These are phyloP conservation scores for Ectemnius continuus DNA, from an alignment of 2,888 invertebrate species.

Conservation along the genomic window DNA sequence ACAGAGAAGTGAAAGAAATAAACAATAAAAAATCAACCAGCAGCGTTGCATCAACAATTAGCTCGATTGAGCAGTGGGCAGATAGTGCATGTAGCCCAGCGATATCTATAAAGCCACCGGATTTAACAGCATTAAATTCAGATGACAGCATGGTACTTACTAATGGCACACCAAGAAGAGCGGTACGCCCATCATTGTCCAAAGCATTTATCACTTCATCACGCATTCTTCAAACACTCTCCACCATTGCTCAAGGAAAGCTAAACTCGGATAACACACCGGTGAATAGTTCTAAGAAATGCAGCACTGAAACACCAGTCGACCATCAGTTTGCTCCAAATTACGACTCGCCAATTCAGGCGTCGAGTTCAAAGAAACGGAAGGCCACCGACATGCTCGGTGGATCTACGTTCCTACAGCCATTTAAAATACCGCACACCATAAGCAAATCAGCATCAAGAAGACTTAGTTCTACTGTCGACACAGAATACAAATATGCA, in stretches of 20 bases:
- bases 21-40: slow-evolving; percentile 54
- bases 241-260: slow-evolving; percentile 69
- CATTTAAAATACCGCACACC: slow-evolving; percentile 69
- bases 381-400: slow-evolving; percentile 68
- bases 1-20: slow-evolving; percentile 19
- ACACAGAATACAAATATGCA: slow-evolving; percentile 29
- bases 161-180: slow-evolving; percentile 51
- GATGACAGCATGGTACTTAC: slow-evolving; percentile 63
- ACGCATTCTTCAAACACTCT: slow-evolving; percentile 72
- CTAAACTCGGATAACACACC: slow-evolving; percentile 51
- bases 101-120: slow-evolving; percentile 68
- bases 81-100: slow-evolving; percentile 66
- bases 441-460: slow-evolving; percentile 32
- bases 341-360: slow-evolving; percentile 25
- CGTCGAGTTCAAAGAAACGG: slow-evolving; percentile 67
- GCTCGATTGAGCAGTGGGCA: slow-evolving; percentile 71
- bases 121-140: slow-evolving; percentile 63
- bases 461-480: neutral
- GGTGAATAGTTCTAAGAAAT: slow-evolving; percentile 31
- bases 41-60: slow-evolving; percentile 63
- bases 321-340: slow-evolving; percentile 32
- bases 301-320: slow-evolving; percentile 33
- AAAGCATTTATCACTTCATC: slow-evolving; percentile 73
- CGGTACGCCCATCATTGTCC: slow-evolving; percentile 59
- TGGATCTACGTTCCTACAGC: slow-evolving; percentile 54